These are phyloP conservation scores for Tenthredo amoena DNA, from an alignment of 2,888 invertebrate genomes.

Conservation along the genomic window DNA sequence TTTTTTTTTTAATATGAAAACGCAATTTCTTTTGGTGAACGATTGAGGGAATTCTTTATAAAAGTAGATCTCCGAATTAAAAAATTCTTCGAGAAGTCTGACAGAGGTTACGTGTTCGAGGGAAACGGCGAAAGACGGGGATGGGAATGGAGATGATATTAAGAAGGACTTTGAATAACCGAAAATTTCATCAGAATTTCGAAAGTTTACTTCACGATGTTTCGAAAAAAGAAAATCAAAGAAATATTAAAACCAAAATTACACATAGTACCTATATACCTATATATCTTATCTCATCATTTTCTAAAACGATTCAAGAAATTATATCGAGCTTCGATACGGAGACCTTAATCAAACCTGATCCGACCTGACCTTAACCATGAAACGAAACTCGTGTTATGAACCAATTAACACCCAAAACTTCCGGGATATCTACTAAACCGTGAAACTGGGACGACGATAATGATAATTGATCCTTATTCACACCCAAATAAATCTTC, in stretches of 20 bases:
- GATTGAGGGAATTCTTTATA: neutral
- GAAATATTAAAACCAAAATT: neutral
- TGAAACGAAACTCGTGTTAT: slow-evolving; percentile 32
- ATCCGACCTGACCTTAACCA: slow-evolving; percentile 12
- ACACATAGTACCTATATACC: too few relatives aligned
- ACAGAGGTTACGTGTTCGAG: neutral
- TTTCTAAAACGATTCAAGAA: neutral
- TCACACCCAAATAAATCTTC: slow-evolving; percentile 10
- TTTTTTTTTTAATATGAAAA: neutral
- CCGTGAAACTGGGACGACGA: slow-evolving; percentile 33
- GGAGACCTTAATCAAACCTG: neutral
- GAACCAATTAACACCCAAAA: slow-evolving; percentile 40
- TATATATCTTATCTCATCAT: neutral
- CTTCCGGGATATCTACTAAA: neutral
- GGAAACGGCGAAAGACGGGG: neutral
- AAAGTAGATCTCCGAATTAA: neutral
- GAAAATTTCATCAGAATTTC: neutral
- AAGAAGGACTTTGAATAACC: neutral
- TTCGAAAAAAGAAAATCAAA: neutral
- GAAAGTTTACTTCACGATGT: neutral
- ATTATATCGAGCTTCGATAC: neutral
- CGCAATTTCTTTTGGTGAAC: neutral
- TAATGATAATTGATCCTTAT: slow-evolving; percentile 34
- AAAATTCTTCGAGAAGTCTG: neutral
- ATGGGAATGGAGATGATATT: neutral